These are phyloP conservation scores for Cheilosia scutellata DNA, from an alignment of 2,888 invertebrate genomes.

Conservation along the genomic window DNA sequence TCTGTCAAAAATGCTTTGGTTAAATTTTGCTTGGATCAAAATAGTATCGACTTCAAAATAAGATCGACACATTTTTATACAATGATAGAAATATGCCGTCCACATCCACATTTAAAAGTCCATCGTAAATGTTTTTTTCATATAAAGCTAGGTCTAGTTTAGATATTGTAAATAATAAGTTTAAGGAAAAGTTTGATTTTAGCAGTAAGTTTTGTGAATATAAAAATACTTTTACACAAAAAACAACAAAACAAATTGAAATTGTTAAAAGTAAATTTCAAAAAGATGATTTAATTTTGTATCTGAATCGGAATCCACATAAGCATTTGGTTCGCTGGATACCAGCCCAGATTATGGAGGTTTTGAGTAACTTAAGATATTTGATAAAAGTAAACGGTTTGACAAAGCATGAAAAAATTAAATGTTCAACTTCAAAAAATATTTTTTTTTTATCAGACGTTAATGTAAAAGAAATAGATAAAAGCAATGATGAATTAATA, in stretches of 20 bases:
- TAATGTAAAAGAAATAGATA: background rate
- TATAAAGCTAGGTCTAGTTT: background rate
- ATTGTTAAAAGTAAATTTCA: background rate
- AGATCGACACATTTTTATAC: conserved; percentile 10
- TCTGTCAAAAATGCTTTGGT: conserved; percentile 21
- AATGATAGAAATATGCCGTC: conserved; percentile 13
- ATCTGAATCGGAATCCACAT: too few species aligned
- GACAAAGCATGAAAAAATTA: too few species aligned
- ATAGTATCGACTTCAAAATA: conserved; percentile 16
- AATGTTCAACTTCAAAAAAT: too few species aligned
- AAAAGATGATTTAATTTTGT: background rate
- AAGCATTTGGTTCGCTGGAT: too few species aligned
- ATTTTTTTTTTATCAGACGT: too few species aligned
- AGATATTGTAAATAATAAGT: background rate
- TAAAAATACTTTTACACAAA: background rate
- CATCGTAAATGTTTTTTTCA: background rate
- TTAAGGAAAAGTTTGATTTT: background rate
- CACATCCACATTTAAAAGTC: conserved; percentile 7
- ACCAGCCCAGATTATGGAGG: too few species aligned
- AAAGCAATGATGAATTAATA: background rate
- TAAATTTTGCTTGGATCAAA: conserved; percentile 23
- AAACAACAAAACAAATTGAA: background rate
- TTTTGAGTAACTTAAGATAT: too few species aligned
- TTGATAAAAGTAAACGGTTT: too few species aligned
- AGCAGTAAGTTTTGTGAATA: background rate